Base-by-base conservation (phyloP, 2,797 vertebrate species). In the Smutsia temminckii region DNA sequence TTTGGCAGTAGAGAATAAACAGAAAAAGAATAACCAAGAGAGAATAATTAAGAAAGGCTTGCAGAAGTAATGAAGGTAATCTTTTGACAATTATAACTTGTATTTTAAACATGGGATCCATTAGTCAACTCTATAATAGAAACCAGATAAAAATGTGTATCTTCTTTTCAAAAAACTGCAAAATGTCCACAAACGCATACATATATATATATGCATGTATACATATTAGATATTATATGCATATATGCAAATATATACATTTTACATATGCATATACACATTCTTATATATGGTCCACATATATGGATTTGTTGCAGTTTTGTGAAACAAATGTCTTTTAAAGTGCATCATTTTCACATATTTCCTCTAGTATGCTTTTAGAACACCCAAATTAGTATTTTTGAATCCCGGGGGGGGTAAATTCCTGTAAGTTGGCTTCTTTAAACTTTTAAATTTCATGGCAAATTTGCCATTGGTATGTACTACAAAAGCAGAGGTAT, bases 1-100 rank as follows among this genome's bases (percentile, higher is more conserved):
- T 59, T 53, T 57, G 53, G 6, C 53, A 66, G 34, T 27, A 85
- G n/a, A 74, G 34, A 89, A 85, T 61, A 92, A 40, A 23, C 69
- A 55, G 46, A 61, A 86, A 55, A 63, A 71, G 8, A 53, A 72
- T 79, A 86, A 85, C 21, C 74, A 89, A 68, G 25, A 81, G 1
- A 71, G 20, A 59, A 72, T 32, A 68, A 81, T 55, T 23, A 59
- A 81, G 18, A 93, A 85, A 85, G 16, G 1, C 5, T 51, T 83
- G 1, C 13, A 55, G 13, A 42, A 66, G n/a, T 34, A 84, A 34
- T 59, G 13, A 42, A 51, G 53, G 8, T 27, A 90, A 96, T 96
- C 96, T 97, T 93, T 97, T 94, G 87, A 95, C 96, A 97, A 95
- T 64, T n/a, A 96, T 10, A 42, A 93, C 0, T 93, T 94, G 27